These are phyloP conservation scores for Microchrysa polita DNA, from an alignment of 2,888 invertebrate genomes.

Conservation along the genomic window DNA sequence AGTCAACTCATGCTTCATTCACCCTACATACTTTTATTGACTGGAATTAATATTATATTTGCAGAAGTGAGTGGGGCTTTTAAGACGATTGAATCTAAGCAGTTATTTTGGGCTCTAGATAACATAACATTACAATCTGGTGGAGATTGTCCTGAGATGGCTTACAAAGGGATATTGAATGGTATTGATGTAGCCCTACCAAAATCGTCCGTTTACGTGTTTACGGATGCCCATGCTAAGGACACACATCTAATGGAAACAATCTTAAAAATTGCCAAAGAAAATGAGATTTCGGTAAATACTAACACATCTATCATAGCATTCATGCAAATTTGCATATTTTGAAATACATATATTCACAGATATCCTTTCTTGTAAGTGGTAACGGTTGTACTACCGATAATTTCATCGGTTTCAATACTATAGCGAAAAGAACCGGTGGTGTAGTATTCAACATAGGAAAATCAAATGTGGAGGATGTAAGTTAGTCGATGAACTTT, in stretches of 20 bases:
- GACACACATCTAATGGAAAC: slow-evolving; percentile 71
- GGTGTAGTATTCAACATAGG: slow-evolving; percentile 78
- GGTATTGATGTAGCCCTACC: slow-evolving; percentile 74
- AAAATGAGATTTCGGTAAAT: slow-evolving; percentile 75
- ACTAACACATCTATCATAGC: too few species aligned
- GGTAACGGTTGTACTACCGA: slow-evolving; percentile 68
- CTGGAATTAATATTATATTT: too few species aligned
- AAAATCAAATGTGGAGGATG: slow-evolving; percentile 76
- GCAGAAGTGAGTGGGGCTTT: slow-evolving; percentile 67
- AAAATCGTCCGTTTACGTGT: slow-evolving; percentile 77
- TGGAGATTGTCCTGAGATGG: slow-evolving; percentile 80
- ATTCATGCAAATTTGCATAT: slow-evolving; percentile 60
- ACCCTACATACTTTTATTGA: too few species aligned
- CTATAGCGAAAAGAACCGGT: slow-evolving; percentile 65
- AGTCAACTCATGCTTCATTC: too few species aligned
- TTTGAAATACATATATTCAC: neutral
- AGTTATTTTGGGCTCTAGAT: slow-evolving; percentile 69
- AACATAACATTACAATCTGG: slow-evolving; percentile 73
- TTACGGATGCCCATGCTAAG: slow-evolving; percentile 78
- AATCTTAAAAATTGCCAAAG: slow-evolving; percentile 73
- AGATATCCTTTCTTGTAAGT: slow-evolving; percentile 4
- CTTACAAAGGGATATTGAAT: slow-evolving; percentile 71
- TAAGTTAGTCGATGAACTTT: slow-evolving; percentile 58
- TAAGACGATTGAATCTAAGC: slow-evolving; percentile 69
- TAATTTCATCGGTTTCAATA: slow-evolving; percentile 72